Conservation (phyloP, 2,888 invertebrate species). For the Luperina testacea region DNA sequence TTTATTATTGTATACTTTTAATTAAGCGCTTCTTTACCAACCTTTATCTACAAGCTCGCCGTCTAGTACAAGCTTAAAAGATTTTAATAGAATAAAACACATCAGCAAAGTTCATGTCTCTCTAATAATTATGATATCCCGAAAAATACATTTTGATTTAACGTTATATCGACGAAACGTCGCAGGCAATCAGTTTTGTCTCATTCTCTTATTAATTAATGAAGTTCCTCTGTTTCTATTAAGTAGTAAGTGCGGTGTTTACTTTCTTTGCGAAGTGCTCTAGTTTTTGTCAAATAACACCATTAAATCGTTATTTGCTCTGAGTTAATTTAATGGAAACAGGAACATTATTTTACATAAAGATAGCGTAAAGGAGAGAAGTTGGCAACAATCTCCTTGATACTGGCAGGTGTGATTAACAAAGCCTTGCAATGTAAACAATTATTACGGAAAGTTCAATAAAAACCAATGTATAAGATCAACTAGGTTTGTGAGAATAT, state of each 20-base stretch:
- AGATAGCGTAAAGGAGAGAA: neutral
- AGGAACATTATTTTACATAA: constrained; percentile 15
- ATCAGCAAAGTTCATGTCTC: constrained; percentile 19
- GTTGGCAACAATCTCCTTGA: neutral
- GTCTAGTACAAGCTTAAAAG: constrained; percentile 37
- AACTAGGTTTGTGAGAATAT: neutral
- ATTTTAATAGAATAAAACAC: constrained; percentile 55
- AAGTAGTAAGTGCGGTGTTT: constrained; percentile 56
- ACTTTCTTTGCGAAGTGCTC: constrained; percentile 54
- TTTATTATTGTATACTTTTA: constrained; percentile 62
- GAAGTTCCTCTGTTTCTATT: constrained; percentile 58
- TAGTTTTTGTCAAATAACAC: constrained; percentile 49
- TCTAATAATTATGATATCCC: constrained; percentile 26
- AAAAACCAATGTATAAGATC: neutral
- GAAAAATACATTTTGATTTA: constrained; percentile 40
- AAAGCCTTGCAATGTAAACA: neutral
- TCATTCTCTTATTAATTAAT: constrained; percentile 59
- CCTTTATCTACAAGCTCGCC: constrained; percentile 35
- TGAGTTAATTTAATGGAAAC: constrained; percentile 34
- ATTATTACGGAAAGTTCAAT: neutral
- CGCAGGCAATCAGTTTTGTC: constrained; percentile 50
- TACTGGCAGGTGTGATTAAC: constrained; percentile 5
- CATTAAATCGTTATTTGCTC: constrained; percentile 47
- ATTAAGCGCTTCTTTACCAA: constrained; percentile 58
- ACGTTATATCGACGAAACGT: constrained; percentile 19